Base-by-base conservation (phyloP, 92 coral and sea anemone genomes). In the Epizoanthus rinbou region DNA sequence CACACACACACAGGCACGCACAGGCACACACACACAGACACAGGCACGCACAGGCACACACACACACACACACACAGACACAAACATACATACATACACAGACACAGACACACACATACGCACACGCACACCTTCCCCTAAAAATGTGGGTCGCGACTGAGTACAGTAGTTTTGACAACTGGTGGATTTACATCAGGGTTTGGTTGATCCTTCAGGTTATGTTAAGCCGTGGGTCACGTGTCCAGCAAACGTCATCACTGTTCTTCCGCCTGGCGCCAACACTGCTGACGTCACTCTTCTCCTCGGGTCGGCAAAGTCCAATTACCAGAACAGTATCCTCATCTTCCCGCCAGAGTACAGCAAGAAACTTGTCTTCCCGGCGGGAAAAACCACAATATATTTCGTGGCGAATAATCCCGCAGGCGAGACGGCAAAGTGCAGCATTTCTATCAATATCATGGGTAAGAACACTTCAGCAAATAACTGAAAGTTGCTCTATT, bases 161-260 rank as follows among this genome's bases (percentile, higher is more conserved):
- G 31, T 28, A 28, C 31, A 28, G 2, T 28, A 28, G 31, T n/a
- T 28, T 28, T 0, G 31, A 28, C 31, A 28, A 0, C 31, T 28
- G 31, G 31, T 28, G 31, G 0, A 28, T 28, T 28, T 28, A 28
- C 31, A 28, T 28, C 31, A 2, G 31, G 2, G 2, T 10, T 50
- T 3, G 54, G 54, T 50, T 50, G 9, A 50, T 50, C 54, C 54
- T 50, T 50, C 79, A 93, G 98, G 41, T 24, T 79, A 73, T 50
- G 91, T 88, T 10, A 81, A 67, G 69, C 98, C 98, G 1, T 88
- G 88, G 76, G 87, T 93, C 31, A 47, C 91, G 0, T 93, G 98
- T 56, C 98, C 98, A 28, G 24, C 64, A 15, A 84, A 78, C 31
- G 94, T 93, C 35, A 67, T 79, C n/a, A 83, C 88, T n/a, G 70